Conservation (phyloP, 2,797 vertebrate species). For the Gobio occitaniae region DNA sequence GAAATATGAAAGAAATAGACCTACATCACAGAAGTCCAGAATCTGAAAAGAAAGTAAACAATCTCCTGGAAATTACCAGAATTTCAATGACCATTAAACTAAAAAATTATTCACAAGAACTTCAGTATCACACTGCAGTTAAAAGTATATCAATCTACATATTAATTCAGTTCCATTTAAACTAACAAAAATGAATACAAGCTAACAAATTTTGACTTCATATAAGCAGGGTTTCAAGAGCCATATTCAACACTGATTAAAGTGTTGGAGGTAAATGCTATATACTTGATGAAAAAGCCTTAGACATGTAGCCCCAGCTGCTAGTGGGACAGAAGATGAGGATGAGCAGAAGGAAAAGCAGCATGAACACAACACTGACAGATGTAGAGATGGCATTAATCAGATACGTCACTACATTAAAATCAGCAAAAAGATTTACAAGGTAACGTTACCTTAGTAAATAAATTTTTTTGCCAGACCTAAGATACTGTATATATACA, state of each 20-base stretch:
- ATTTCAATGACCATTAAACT: background rate
- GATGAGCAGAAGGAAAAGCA: constrained; percentile 81
- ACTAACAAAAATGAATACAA: background rate
- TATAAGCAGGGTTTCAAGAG: constrained; percentile 3
- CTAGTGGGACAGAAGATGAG: constrained; percentile 81
- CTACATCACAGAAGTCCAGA: background rate
- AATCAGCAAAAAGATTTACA: too few species aligned
- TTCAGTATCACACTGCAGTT: background rate
- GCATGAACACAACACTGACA: constrained; percentile 82
- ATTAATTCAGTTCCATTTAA: background rate
- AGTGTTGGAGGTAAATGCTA: constrained; percentile 21
- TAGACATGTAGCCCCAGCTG: constrained; percentile 86
- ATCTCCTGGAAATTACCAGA: background rate
- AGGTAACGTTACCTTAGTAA: background rate
- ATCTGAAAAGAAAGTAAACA: background rate
- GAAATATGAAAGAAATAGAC: too few species aligned
- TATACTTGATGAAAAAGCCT: constrained; percentile 87
- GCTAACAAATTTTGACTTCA: background rate
- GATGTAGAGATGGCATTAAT: constrained; percentile 83
- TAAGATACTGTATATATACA: background rate
- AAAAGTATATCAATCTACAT: background rate
- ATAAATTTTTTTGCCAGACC: background rate
- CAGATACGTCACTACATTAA: constrained; percentile 88
- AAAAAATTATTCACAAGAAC: background rate
- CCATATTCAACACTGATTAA: background rate